These are phyloP conservation scores for Papilio polytes DNA, from an alignment of 1,140 invertebrate species.

Conservation along the genomic window DNA sequence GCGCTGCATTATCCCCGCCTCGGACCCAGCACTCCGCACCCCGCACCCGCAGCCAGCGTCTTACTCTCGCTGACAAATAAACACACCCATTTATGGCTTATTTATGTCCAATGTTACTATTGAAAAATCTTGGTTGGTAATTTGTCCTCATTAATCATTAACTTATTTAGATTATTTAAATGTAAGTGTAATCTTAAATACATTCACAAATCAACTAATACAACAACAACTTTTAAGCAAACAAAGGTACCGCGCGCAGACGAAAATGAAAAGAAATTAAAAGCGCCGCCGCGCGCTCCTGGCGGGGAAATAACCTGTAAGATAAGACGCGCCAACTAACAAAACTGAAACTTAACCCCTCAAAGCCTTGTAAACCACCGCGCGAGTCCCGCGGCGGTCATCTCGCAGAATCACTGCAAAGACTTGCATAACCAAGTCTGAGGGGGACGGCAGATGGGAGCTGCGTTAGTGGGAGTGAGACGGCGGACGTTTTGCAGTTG, in stretches of 20 bases:
- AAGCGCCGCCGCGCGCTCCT: conserved; percentile 20
- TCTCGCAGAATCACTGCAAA: conserved; percentile 67
- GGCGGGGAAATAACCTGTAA: conserved; percentile 33
- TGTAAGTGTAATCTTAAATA: neutral
- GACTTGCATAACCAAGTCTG: conserved; percentile 53
- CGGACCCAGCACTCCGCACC: neutral
- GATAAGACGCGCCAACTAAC: conserved; percentile 42
- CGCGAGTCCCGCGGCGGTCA: conserved; percentile 55
- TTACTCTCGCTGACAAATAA: conserved; percentile 27
- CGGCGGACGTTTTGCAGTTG: conserved; percentile 68
- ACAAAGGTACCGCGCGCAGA: conserved; percentile 6
- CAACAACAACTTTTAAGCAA: neutral
- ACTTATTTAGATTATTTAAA: no score
- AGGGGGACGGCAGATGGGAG: conserved; percentile 47
- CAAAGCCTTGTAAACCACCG: conserved; percentile 44
- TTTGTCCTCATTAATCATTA: neutral
- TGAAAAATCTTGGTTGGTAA: neutral
- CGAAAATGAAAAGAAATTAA: conserved; percentile 38
- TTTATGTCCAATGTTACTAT: neutral
- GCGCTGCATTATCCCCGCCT: conserved; percentile 27
- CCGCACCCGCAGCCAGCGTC: neutral
- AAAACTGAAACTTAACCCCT: conserved; percentile 43
- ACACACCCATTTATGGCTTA: conserved; percentile 24
- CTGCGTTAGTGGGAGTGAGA: conserved; percentile 41
- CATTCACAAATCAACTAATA: neutral